A percentile compares a stretch with the other conserved stretches of the same genome.
Conservation (phyloP, 2,797 vertebrate species). For the Cryptoprocta ferox region DNA sequence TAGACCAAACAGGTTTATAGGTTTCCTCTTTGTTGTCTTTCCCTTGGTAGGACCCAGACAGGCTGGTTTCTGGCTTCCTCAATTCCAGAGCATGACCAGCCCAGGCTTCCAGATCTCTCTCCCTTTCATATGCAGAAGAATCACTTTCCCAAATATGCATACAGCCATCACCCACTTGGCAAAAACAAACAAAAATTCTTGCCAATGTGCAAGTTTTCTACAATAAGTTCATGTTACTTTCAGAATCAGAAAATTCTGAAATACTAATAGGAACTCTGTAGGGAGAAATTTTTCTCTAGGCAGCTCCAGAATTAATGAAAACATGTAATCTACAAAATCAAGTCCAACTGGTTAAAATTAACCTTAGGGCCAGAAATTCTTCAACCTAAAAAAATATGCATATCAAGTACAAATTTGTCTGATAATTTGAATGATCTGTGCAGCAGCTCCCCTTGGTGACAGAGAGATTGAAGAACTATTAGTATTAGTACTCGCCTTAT, state of each 20-base stretch:
- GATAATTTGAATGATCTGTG: constrained; percentile 19
- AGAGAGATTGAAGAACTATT: neutral
- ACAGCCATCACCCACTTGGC: neutral
- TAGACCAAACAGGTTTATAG: neutral
- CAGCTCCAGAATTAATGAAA: neutral
- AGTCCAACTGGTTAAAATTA: constrained; percentile 43
- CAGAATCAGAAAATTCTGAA: constrained; percentile 34
- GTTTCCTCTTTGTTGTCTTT: neutral
- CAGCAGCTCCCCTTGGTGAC: neutral
- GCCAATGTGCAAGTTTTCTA: constrained; percentile 31
- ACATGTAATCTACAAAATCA: neutral
- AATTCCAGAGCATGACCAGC: neutral
- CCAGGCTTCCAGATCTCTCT: neutral
- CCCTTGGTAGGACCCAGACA: neutral
- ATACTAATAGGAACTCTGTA: neutral
- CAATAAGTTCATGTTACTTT: constrained; percentile 32
- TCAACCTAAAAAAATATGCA: neutral
- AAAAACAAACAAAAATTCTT: neutral
- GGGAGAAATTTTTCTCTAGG: constrained; percentile 22
- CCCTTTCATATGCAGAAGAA: neutral
- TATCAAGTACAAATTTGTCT: neutral
- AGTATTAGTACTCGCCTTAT: neutral
- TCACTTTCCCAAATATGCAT: neutral
- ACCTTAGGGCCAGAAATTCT: neutral
- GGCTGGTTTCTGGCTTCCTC: neutral